phyloP scores from a whole-genome alignment of 2,888 invertebrate genomes.

The Synanthedon andrenaeformis region DNA sequence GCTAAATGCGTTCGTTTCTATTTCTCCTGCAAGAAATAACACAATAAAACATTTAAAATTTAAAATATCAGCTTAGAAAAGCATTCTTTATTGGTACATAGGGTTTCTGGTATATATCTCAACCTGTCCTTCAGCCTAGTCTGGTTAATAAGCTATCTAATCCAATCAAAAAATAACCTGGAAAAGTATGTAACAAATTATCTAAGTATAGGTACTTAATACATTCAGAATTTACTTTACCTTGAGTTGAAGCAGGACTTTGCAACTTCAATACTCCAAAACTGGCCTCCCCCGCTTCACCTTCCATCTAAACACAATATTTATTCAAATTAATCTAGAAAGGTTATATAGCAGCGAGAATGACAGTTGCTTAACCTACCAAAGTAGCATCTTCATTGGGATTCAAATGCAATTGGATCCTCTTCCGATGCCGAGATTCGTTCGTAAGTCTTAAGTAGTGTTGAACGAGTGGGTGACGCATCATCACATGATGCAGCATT shows the following conservation, averaged over 20 bases:
- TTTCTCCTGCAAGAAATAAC: constrained; percentile 32
- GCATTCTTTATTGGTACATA: neutral
- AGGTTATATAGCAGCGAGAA: neutral
- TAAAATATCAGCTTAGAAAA: neutral
- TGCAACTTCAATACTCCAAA: constrained; percentile 84
- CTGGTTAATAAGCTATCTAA: too few species aligned
- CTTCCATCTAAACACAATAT: constrained; percentile 46
- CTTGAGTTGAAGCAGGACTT: constrained; percentile 63
- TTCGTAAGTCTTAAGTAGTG: constrained; percentile 83
- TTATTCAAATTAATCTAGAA: neutral
- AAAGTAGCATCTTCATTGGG: constrained; percentile 87
- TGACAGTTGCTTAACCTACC: constrained; percentile 55
- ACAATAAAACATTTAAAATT: neutral
- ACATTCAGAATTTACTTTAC: too few species aligned
- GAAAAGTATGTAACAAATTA: too few species aligned
- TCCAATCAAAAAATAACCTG: too few species aligned
- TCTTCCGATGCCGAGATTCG: constrained; percentile 78
- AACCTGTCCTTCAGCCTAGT: too few species aligned
- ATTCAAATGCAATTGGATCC: constrained; percentile 83
- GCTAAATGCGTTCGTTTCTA: constrained; percentile 75
- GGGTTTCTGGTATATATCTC: too few species aligned
- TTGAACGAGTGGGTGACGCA: constrained; percentile 84
- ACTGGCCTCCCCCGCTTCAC: constrained; percentile 58
- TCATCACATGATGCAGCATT: constrained; percentile 80
- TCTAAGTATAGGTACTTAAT: too few species aligned